A percentile compares a stretch with the other conserved stretches of the same genome.
Evolutionary conservation across 2,113 vertebrate genomes (phyloP).

Genomic region (Ophthalmolycus amberensis): DNA sequence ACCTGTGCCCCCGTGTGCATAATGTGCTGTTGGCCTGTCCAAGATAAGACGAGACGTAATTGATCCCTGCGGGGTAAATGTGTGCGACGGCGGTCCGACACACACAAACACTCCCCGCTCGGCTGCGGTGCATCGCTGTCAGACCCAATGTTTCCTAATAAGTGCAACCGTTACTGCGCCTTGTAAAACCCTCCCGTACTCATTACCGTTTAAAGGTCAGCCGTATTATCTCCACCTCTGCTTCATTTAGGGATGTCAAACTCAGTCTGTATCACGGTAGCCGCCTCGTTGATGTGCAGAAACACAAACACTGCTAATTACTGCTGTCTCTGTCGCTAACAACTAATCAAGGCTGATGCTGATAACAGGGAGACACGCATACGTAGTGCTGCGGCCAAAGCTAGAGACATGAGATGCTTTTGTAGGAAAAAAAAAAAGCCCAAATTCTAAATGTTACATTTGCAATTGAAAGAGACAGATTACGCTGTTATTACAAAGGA

Average conservation of each 20-base stretch:
- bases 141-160: slow-evolving; percentile 17
- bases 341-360: slow-evolving; percentile 43
- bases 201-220: slow-evolving; percentile 47
- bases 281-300: slow-evolving; percentile 2
- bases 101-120: not conserved
- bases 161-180: slow-evolving; percentile 11
- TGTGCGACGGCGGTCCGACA: not conserved
- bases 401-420: slow-evolving; percentile 14
- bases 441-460: slow-evolving; percentile 7
- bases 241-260: slow-evolving; percentile 46
- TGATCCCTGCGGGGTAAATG: slow-evolving; percentile 22
- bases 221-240: slow-evolving; percentile 23
- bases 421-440: too few species aligned
- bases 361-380: slow-evolving; percentile 32
- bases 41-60: slow-evolving; percentile 26
- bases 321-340: slow-evolving; percentile 37
- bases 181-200: slow-evolving; percentile 20
- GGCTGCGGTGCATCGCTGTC: not conserved
- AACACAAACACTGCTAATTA: slow-evolving; percentile 58
- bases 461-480: slow-evolving; percentile 3
- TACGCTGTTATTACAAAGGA: not conserved
- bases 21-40: not conserved
- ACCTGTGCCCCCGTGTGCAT: not conserved
- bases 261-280: slow-evolving; percentile 3
- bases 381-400: not conserved